Base-by-base conservation (phyloP, 92 coral and sea anemone genomes). In the Pocillopora meandrina region DNA sequence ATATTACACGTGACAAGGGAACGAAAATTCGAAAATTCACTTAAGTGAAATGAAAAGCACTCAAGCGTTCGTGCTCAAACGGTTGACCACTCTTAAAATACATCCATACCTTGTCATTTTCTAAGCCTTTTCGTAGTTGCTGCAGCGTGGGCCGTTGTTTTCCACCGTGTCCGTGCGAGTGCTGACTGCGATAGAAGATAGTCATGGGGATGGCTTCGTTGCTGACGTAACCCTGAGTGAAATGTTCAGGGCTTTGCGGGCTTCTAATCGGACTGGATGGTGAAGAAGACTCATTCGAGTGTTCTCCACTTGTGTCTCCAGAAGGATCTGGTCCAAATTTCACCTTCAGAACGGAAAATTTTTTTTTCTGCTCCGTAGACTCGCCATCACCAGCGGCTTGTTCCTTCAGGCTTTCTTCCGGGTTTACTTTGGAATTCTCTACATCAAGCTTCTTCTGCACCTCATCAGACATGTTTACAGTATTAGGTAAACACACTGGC, bases 201-300 rank as follows among this genome's bases (percentile, higher is more conserved):
- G 99, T 97, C 99, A 97, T 97, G 9, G 99, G 99, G 12, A 97
- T 85, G 5, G 99, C 98, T 71, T 94, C 98, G 74, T 94, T 94
- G 0, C 98, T 95, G 12, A 92, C 85, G 80, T 97, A 97, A 26
- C 31, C 31, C 1, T 26, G 31, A 26, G 31, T 26, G 31, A 26
- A 26, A 26, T 26, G 0, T 26, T 93, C 97, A 1, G 94, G 89
- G 20, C 91, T 85, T 19, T 60, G 71, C 11, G 98, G 92, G 26
- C 82, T 83, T 74, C 15, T 71, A 3, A 49, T 72, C 33, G 56
- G 15, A 26, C 61, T 26, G 20, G 47, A 16, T 18, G 62, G 17
- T 12, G 72, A 31, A 47, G 61, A 34, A 60, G 62, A 15, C 12
- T 59, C 62, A 4, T 36, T 73, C 3, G 78, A 49, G 8, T 23